Evolutionary conservation across 2,797 vertebrate species (phyloP).

Genomic region (Squalus acanthias): DNA sequence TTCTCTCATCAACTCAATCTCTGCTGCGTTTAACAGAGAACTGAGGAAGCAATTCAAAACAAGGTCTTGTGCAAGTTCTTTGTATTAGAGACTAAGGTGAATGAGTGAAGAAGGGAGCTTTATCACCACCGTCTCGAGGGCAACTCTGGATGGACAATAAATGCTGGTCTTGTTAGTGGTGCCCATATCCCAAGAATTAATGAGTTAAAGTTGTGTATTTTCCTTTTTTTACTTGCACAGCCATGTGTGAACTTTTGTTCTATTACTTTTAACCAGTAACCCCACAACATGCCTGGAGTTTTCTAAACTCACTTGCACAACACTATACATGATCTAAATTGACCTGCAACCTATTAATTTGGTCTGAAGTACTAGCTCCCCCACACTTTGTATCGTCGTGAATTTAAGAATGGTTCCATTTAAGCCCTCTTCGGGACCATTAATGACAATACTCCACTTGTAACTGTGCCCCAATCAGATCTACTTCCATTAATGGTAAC

Average conservation of each 20-base stretch:
- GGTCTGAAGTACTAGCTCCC: not conserved
- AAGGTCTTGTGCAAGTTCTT: not conserved
- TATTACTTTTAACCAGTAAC: not conserved
- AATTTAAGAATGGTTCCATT: not conserved
- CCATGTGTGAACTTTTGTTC: not conserved
- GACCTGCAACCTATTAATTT: not conserved
- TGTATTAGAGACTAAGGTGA: not conserved
- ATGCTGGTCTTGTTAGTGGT: not conserved
- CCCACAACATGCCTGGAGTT: not conserved
- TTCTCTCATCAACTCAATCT: not conserved
- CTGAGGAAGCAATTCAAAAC: not conserved
- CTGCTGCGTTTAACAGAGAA: not conserved
- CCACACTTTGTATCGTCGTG: no score
- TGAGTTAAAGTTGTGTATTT: not conserved
- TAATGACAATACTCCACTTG: no score
- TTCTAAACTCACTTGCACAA: not conserved
- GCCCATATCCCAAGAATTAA: not conserved
- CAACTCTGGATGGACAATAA: not conserved
- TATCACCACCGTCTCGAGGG: not conserved
- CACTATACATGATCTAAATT: not conserved
- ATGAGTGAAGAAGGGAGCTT: not conserved
- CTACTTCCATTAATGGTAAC: no score
- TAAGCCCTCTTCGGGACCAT: not conserved
- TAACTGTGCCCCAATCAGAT: no score
- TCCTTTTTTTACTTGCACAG: not conserved